Conservation (phyloP, 2,888 invertebrate species). For the Zygogramma bicolorata region DNA sequence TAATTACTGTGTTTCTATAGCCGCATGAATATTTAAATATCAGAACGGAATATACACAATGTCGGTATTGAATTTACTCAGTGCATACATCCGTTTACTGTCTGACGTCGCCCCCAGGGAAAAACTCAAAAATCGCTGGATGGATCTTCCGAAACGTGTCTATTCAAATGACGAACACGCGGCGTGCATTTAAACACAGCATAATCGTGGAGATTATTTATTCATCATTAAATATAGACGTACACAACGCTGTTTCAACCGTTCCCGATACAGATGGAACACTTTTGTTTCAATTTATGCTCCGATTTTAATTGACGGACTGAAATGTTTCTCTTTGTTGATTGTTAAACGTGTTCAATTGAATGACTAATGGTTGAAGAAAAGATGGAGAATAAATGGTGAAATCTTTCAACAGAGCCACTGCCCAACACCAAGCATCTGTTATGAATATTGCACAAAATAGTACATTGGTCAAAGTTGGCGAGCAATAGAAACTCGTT, state of each 20-base stretch:
- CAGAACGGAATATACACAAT: conserved; percentile 64
- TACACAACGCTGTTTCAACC: conserved; percentile 17
- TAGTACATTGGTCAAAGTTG: too few species aligned
- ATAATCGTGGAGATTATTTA: conserved; percentile 33
- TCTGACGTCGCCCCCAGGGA: conserved; percentile 49
- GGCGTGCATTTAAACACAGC: conserved; percentile 35
- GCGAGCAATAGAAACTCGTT: too few species aligned
- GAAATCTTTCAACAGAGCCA: too few species aligned
- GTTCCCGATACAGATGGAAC: background rate
- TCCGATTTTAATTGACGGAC: background rate
- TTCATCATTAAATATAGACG: conserved; percentile 28
- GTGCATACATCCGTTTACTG: conserved; percentile 55
- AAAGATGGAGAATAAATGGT: too few species aligned
- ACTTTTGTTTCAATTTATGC: background rate
- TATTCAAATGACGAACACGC: conserved; percentile 35
- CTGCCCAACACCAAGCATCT: too few species aligned
- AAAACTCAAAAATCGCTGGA: conserved; percentile 54
- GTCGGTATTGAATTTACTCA: conserved; percentile 64
- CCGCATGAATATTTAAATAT: conserved; percentile 66
- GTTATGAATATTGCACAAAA: too few species aligned
- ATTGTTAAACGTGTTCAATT: background rate
- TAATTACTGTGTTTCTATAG: conserved; percentile 68
- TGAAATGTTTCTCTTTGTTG: background rate
- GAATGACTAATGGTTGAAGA: too few species aligned
- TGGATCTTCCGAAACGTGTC: conserved; percentile 46